phyloP scores from a whole-genome alignment of 2,113 vertebrate species.

The Fulica atra region DNA sequence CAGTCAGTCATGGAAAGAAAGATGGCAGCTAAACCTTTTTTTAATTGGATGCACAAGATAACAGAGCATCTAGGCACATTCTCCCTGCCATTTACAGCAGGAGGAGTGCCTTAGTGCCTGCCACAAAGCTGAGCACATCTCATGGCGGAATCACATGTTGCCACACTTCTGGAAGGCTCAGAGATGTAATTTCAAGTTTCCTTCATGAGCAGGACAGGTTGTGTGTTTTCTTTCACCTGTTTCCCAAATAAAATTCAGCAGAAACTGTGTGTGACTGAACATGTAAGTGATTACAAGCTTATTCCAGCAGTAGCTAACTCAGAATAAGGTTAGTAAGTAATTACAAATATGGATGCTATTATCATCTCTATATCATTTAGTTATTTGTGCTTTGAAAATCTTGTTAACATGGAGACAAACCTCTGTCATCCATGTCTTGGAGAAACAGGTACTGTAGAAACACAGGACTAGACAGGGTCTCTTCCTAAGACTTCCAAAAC shows the following conservation, averaged over 20 bases:
- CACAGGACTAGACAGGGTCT: background rate
- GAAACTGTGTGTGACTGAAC: background rate
- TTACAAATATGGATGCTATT: background rate
- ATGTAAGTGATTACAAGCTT: background rate
- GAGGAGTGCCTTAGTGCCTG: accelerated
- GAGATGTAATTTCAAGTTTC: background rate
- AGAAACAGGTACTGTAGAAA: background rate
- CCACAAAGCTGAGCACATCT: background rate
- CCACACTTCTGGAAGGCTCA: background rate
- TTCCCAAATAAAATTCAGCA: background rate
- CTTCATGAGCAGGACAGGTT: background rate
- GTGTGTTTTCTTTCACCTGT: background rate
- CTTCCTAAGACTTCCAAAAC: background rate
- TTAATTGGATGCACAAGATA: background rate
- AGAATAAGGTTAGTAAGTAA: background rate
- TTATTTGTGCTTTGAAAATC: background rate
- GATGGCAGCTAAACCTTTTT: background rate
- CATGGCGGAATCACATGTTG: accelerated
- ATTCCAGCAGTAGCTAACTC: background rate
- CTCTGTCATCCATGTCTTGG: background rate
- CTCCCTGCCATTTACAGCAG: background rate
- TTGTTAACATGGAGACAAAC: background rate
- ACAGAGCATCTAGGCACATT: background rate
- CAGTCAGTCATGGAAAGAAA: background rate
- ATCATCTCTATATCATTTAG: background rate